Evolutionary conservation across 2,797 vertebrate species (phyloP), one percentile per base, ranked within the genome.

Genomic region (Champsocephalus esox): DNA sequence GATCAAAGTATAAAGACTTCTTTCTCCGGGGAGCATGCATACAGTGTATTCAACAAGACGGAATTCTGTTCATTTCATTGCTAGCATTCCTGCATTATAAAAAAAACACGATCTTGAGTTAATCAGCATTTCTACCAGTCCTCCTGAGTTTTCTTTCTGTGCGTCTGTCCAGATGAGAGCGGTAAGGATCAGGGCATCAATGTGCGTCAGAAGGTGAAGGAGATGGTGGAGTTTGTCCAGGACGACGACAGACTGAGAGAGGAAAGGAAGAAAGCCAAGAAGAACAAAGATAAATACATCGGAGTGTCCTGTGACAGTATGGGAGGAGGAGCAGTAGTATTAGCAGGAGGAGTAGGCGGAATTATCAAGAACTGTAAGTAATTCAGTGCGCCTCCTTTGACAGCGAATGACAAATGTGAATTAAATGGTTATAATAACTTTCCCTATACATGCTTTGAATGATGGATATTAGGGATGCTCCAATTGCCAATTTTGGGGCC

Each of bases 221-320:
- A 99, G 91, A 97, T 99, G 96, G 97, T 99, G 81, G 98, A 99
- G 87, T 99, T 99, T 79, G 95, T 97, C 75, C 98, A 99, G 87
- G 98, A 99, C 3, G 98, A 99, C 4, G 98, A 99, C 87, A 94
- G 96, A 72, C 94, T 99, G 65, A 95, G 97, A 81, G 98, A 99
- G 77, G 98, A 99, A 87, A 95, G 97, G 84, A 99, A 99, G 94
- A 99, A 99, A 89, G 98, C 98, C 16, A 99, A 99, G 95, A 99
- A 98, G 92, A 99, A 99, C 95, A 99, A 99, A 93, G 98, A 99
- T 90, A 99, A 99, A 94, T 99, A 99, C 64, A 95, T 99, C 44
- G 98, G 98, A 5, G 97, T 99, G 73, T 99, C 98, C 62, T 99
- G 97, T 0, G 96, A 99, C 89, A 97, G 94, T 87, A 95, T 96